These are phyloP conservation scores for Ceyx cyanopectus DNA, from an alignment of 2,113 vertebrate genomes.

Conservation along the genomic window DNA sequence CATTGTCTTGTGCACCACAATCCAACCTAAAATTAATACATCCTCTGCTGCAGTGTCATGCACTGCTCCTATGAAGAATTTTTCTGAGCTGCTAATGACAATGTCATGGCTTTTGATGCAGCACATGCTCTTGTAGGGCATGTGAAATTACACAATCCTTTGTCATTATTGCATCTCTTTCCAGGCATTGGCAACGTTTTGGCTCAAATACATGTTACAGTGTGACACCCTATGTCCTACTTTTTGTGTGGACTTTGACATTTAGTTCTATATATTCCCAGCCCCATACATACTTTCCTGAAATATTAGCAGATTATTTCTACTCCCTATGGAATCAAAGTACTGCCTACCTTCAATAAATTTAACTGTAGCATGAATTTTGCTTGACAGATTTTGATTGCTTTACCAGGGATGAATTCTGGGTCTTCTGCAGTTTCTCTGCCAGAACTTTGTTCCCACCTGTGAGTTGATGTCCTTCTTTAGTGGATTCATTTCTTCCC, in stretches of 20 bases:
- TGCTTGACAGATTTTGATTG: neutral
- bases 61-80: neutral
- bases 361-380: neutral
- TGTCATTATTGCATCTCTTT: neutral
- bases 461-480: neutral
- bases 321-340: neutral
- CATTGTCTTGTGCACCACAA: neutral
- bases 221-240: neutral
- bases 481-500: neutral
- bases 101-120: neutral
- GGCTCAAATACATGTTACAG: neutral
- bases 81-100: neutral
- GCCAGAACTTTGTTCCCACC: neutral
- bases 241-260: neutral
- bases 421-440: neutral
- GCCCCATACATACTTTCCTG: neutral
- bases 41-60: neutral
- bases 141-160: neutral
- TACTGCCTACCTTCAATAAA: neutral
- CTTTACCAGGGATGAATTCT: neutral
- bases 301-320: neutral
- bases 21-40: neutral
- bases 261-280: neutral
- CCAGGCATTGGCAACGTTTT: neutral
- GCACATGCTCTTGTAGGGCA: neutral